Evolutionary conservation across 2,797 vertebrate genomes (phyloP), one percentile per base, ranked within the genome.

Genomic region (Micromesistius poutassou): DNA sequence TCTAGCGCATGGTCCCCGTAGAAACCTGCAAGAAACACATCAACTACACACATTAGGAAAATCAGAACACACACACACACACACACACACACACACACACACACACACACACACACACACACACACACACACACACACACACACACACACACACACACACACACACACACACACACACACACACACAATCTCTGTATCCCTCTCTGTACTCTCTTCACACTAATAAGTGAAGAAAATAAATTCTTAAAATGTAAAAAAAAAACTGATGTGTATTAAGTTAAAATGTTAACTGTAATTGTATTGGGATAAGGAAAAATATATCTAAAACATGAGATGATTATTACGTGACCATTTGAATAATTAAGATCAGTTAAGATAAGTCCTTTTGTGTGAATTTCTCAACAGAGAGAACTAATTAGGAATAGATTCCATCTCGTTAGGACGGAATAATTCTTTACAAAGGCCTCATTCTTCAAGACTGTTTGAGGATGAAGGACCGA

Each of bases 1-100:
- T 95, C 94, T 80, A 93, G 13, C 2, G 92, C 87, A 80, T 90
- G 91, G 55, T 95, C 94, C 30, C 71, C 79, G 89, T 90, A 95
- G 85, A 95, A 95, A 73, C 93, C 95, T 96, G 87, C 16, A 84
- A 71, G 78, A 28, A 28, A 79, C 76, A 80, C n/a, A n/a, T n/a
- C n/a, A n/a, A n/a, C 83, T 79, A 84, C 81, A 71, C 77, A 16
- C 25, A 38, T 22, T 33, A 33, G 28, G 50, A 55, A 55, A 55
- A 22, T 5, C 50, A n/a, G 19, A 5, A 55, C 3, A 55, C 50
- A 22, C 50, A 22, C 16, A 55, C 46, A 55, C 46, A 55, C 46
- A 50, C 46, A 55, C 3, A 16, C 42, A 46, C 13, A 46, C 42
- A 40, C 38, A 40, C 10, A 40, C 38, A 40, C 38, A 40, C 6